phyloP scores from a whole-genome alignment of 2,113 vertebrate genomes.

The Gadus macrocephalus region DNA sequence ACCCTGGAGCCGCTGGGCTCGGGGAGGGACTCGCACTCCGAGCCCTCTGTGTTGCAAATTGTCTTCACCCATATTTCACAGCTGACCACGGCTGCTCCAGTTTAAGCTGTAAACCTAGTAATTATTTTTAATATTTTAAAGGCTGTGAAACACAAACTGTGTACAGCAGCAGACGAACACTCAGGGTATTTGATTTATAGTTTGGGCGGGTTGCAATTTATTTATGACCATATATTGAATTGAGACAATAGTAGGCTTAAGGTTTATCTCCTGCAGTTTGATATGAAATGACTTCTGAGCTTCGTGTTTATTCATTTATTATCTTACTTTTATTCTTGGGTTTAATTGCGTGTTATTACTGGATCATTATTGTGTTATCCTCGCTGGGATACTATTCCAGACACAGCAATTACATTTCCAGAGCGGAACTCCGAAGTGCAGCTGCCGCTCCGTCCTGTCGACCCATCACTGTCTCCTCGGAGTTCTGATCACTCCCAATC shows the following conservation, averaged over 20 bases:
- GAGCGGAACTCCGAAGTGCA: slow-evolving; percentile 63
- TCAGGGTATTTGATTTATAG: slow-evolving; percentile 61
- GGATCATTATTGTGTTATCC: slow-evolving; percentile 72
- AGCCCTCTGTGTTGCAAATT: too few species aligned
- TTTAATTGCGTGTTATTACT: slow-evolving; percentile 70
- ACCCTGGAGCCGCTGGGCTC: too few species aligned
- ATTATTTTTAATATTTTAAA: slow-evolving; percentile 34
- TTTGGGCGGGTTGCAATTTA: slow-evolving; percentile 58
- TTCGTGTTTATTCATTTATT: too few species aligned
- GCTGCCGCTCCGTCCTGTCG: slow-evolving; percentile 40
- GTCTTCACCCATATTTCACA: too few species aligned
- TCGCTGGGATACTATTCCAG: slow-evolving; percentile 69
- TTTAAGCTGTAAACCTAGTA: slow-evolving; percentile 17
- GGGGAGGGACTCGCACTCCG: too few species aligned
- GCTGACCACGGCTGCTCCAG: too few species aligned
- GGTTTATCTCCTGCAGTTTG: slow-evolving; percentile 53
- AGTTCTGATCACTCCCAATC: slow-evolving; percentile 71
- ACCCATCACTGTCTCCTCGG: slow-evolving; percentile 50
- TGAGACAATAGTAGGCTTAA: slow-evolving; percentile 51
- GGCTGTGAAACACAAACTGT: slow-evolving; percentile 36
- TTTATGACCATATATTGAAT: slow-evolving; percentile 61
- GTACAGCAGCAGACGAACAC: slow-evolving; percentile 35
- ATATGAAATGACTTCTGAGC: slow-evolving; percentile 40
- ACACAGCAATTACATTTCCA: slow-evolving; percentile 74
- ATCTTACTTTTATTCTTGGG: slow-evolving; percentile 27